Evolutionary conservation across 2,113 vertebrate species (phyloP).

Genomic region (Platichthys flesus): DNA sequence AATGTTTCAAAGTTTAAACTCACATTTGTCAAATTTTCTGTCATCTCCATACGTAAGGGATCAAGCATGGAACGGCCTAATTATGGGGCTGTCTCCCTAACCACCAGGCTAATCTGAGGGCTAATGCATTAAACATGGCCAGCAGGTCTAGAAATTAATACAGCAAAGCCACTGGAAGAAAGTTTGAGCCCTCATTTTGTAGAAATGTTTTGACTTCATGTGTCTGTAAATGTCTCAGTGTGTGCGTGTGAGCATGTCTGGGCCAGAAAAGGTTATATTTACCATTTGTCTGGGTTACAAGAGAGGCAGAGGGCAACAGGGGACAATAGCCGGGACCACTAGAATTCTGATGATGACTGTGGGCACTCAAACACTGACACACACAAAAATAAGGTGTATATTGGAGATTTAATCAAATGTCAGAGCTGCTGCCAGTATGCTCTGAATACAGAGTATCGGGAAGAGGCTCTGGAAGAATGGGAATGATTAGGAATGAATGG

Average conservation of each 20-base stretch:
- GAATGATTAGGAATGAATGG: slow-evolving; percentile 27
- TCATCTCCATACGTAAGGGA: slow-evolving; percentile 40
- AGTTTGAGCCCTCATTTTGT: slow-evolving; percentile 40
- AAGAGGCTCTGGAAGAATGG: slow-evolving; percentile 9
- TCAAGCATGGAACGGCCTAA: slow-evolving; percentile 42
- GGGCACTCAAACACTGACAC: slow-evolving; percentile 6
- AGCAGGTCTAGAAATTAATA: slow-evolving; percentile 47
- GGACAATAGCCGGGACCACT: slow-evolving; percentile 31
- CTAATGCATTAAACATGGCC: slow-evolving; percentile 68
- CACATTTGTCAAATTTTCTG: slow-evolving; percentile 42
- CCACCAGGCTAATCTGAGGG: slow-evolving; percentile 49
- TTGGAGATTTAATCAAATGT: slow-evolving; percentile 58
- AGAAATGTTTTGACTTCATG: slow-evolving; percentile 16
- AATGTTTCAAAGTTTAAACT: slow-evolving; percentile 40
- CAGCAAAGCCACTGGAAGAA: slow-evolving; percentile 14
- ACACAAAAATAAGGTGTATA: slow-evolving; percentile 25
- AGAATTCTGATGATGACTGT: slow-evolving; percentile 58
- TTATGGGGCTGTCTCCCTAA: slow-evolving; percentile 51
- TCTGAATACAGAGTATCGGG: slow-evolving; percentile 28
- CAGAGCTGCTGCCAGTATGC: slow-evolving; percentile 11
- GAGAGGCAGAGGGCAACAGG: slow-evolving; percentile 38
- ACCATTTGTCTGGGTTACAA: slow-evolving; percentile 67
- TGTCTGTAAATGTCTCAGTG: slow-evolving; percentile 27
- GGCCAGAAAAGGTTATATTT: slow-evolving; percentile 76
- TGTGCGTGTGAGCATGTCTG: slow-evolving; percentile 45